Base-by-base conservation (phyloP, 2,797 vertebrate species). In the Lacerta agilis region DNA sequence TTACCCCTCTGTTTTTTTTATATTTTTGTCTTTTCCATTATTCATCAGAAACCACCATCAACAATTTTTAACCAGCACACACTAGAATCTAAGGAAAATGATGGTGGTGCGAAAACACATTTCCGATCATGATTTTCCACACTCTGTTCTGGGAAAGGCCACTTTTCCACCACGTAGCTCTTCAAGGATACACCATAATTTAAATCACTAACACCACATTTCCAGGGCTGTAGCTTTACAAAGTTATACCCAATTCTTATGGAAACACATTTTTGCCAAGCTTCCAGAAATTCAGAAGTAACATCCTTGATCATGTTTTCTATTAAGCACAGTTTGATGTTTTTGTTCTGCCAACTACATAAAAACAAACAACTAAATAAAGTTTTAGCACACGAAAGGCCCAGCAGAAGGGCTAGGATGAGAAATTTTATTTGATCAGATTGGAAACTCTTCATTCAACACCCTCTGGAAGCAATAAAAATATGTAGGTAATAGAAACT, bases 181-280 rank as follows among this genome's bases (percentile, higher is more conserved):
- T 89, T 10, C 8, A 49, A 83, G 66, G 71, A 91, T 71, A 27
- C 10, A 20, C 38, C 58, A 2, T 0, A 4, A 84, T 89, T 90
- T 87, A 77, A 64, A 55, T 10, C 83, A 43, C 85, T 92, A 82
- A 85, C 49, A 73, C 77, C 71, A 17, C 2, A 73, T 93, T 93
- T 18, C n/a, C 27, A 18, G 0, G 6, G 1, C 27, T 88, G 27
- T 64, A 75, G 83, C 78, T 64, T 90, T 41, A 88, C 0, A 0
- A 33, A 1, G 17, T 73, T 89, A 69, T 7, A 81, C 11, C 4
- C 4, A 64, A 36, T 36, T 61, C 25, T 83, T 86, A 20, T 41
- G 15, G 38, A 92, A 93, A 41, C 0, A 0, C 15, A 0, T 80
- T 86, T 90, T 85, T 92, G 8, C 10, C 79, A 82, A 41, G 0